These are phyloP conservation scores for Hydrolagus colliei DNA, from an alignment of 2,797 vertebrate genomes.

Conservation along the genomic window DNA sequence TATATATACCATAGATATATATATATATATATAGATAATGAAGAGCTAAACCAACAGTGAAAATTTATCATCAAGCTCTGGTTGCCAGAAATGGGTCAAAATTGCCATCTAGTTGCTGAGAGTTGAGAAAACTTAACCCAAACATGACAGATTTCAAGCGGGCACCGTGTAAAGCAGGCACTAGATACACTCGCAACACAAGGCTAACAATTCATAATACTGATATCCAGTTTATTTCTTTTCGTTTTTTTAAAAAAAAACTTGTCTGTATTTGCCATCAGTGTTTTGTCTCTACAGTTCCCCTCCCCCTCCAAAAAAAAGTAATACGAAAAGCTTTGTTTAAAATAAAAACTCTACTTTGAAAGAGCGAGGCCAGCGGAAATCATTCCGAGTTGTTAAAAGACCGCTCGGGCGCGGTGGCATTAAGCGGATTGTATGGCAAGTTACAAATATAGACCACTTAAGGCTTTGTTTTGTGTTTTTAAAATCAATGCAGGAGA, in stretches of 20 bases:
- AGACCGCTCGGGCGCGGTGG: background rate
- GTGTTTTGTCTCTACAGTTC: background rate
- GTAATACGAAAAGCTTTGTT: constrained; percentile 16
- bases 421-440: background rate
- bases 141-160: background rate
- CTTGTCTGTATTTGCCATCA: background rate
- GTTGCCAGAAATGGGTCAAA: constrained; percentile 26
- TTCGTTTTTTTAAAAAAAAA: too few species aligned
- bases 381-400: constrained; percentile 5
- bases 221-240: background rate
- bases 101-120: constrained; percentile 4
- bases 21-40: background rate
- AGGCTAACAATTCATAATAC: constrained; percentile 27
- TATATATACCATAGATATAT: too few species aligned
- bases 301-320: background rate
- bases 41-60: constrained; percentile 23
- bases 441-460: background rate
- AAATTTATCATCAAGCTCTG: constrained; percentile 27
- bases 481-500: background rate
- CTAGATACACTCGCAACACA: background rate
- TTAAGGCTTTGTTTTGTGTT: background rate
- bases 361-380: constrained; percentile 1
- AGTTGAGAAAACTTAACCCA: background rate
- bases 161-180: background rate
- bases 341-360: background rate